Base-by-base conservation (phyloP, 2,888 invertebrate species). In the Sinotaia quadrata region DNA sequence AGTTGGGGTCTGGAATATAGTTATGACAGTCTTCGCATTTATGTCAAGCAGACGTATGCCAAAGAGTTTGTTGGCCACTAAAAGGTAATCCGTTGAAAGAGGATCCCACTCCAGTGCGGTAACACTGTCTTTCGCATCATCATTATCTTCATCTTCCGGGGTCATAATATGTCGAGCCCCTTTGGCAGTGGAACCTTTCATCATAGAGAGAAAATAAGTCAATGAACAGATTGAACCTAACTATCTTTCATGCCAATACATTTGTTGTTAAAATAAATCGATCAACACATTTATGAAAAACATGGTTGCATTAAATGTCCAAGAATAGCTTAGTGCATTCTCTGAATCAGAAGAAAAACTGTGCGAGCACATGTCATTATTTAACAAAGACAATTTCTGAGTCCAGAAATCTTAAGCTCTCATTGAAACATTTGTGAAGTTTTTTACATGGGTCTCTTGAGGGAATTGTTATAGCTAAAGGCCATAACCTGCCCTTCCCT, bases 41-140 rank as follows among this genome's bases (percentile, higher is more conserved):
- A 86, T 77, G 73, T 88, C 88, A 2, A 89, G 74, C 36, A 89
- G 81, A 27, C 85, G 82, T 7, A 89, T 78, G 1, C 86, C 83
- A 15, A 77, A 73, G 51, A 76, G 73, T 0, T 76, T 71, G 73
- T 87, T 87, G 31, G 83, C 82, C 61, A 88, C 77, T 37, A 89
- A 80, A 4, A 89, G 80, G 73, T 89, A 89, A 67, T 88, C 87
- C 10, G 78, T 76, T 4, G 89, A 89, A 49, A 88, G 79, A 4
- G 88, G 88, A 72, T 89, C 89, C 89, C 89, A 89, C 70, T 87
- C 85, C 36, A 89, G 74, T 4, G 81, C 82, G 3, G 83, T 81
- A 4, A 89, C 84, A 60, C 84, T 82, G 29, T 83, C 80, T 5
- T 68, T 67, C 2, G 74, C 75, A 36, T 76, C 77, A 24, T 77